phyloP scores from a whole-genome alignment of 1,140 invertebrate genomes.

The Psilanteris sp. region DNA sequence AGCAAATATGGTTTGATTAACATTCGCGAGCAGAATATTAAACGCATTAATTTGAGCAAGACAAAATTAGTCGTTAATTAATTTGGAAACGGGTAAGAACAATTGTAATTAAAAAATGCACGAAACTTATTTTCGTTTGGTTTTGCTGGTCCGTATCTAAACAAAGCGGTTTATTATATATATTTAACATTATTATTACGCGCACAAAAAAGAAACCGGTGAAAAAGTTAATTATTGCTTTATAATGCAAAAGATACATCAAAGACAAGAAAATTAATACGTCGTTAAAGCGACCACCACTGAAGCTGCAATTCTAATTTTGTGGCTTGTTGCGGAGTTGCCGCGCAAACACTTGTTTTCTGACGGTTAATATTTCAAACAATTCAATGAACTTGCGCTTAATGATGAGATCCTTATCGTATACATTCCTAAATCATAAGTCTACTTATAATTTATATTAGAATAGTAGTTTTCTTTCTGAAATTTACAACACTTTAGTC shows the following conservation, averaged over 20 bases:
- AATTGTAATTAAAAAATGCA: no score
- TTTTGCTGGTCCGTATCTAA: no score
- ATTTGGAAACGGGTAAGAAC: no score
- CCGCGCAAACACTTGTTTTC: slow-evolving; percentile 19
- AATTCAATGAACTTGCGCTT: slow-evolving; percentile 43
- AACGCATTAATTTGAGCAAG: no score
- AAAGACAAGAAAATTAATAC: slow-evolving; percentile 48
- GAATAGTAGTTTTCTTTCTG: slow-evolving; percentile 28
- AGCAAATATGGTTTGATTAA: no score
- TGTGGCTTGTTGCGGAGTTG: slow-evolving; percentile 37
- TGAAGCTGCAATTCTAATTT: slow-evolving; percentile 46
- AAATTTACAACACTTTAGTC: no score
- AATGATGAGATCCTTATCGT: slow-evolving; percentile 39
- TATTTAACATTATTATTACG: no score
- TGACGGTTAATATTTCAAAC: slow-evolving; percentile 30
- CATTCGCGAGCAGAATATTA: no score
- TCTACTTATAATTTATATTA: slow-evolving; percentile 41
- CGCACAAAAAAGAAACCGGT: slow-evolving; percentile 7
- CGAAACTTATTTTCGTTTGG: no score
- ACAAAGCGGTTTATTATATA: no score
- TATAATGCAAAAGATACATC: slow-evolving; percentile 27
- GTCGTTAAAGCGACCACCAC: slow-evolving; percentile 40
- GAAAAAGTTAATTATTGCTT: slow-evolving; percentile 44
- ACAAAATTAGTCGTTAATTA: no score
- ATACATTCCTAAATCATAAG: slow-evolving; percentile 33